Base-by-base conservation (phyloP, 1,140 invertebrate genomes). In the Drosophila ohnishii region DNA sequence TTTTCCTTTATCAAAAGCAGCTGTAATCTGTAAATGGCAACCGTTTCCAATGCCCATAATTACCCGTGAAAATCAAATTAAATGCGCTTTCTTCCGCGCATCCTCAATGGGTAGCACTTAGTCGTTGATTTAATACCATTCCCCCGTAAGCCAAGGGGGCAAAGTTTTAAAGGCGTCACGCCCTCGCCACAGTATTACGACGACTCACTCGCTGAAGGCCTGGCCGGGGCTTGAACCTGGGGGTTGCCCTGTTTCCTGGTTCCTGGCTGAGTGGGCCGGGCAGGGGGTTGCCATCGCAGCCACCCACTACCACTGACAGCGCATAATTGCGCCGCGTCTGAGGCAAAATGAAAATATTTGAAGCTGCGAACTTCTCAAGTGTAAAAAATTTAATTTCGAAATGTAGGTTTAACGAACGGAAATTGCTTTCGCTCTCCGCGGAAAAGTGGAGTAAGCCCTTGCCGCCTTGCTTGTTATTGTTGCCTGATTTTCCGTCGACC, bases 331-430 rank as follows among this genome's bases (percentile, higher is more conserved):
- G 81, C 80, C 48, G 48, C 74, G 61, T 53, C 47, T 34, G 61
- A 62, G 61, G 71, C 82, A 86, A 87, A 87, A 87, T 85, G 80
- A 87, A 86, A 87, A 87, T 88, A 88, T 87, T 75, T 87, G 84
- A 83, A 83, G 72, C 76, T 61, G 79, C 83, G 48, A 88, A 84
- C 84, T 87, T 87, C 79, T 87, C 84, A 87, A 87, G 84, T 87
- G 84, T 84, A 87, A 87, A 86, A 87, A 87, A 87, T 87, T 84
- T 88, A 87, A 87, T 87, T 87, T 87, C 84, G 67, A 88, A 88
- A 88, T 88, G 84, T 84, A 87, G 84, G 84, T 87, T 87, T 87
- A 88, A 87, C 84, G 84, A 88, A 88, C 84, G 84, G 84, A 87
- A 87, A 87, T 87, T 87, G 84, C 84, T 87, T 88, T 89, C 77